phyloP scores from a whole-genome alignment of 2,888 invertebrate genomes.

The Pseudococcus viburni region DNA sequence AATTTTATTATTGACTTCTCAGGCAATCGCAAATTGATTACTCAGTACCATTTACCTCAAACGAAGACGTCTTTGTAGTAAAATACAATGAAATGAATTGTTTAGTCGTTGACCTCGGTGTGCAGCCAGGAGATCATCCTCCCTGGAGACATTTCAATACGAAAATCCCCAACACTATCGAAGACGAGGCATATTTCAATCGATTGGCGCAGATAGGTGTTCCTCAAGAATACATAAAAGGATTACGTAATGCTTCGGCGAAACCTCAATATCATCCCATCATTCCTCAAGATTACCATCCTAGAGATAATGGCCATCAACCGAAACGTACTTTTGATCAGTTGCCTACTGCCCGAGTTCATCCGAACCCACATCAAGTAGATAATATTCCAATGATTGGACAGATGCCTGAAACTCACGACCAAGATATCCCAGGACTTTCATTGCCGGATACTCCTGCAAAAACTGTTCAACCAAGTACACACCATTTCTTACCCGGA shows the following conservation, averaged over 20 bases:
- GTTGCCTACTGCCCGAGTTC: not conserved
- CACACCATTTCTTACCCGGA: not conserved
- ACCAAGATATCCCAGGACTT: not conserved
- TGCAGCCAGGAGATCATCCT: slow-evolving; percentile 40
- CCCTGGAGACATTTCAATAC: not conserved
- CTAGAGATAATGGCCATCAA: not conserved
- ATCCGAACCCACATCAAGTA: not conserved
- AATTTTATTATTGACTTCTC: not conserved
- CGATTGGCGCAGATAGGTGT: slow-evolving; percentile 1
- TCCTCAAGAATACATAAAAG: slow-evolving; percentile 28
- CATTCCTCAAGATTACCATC: slow-evolving; percentile 25
- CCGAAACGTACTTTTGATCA: not conserved
- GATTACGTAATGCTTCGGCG: not conserved
- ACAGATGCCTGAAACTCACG: not conserved
- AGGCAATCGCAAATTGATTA: slow-evolving; percentile 17
- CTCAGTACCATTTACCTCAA: not conserved
- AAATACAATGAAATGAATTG: slow-evolving; percentile 39
- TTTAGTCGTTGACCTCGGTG: slow-evolving; percentile 23
- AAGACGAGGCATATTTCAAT: slow-evolving; percentile 14
- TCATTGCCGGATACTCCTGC: not conserved
- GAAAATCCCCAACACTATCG: not conserved
- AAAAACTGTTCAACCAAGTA: not conserved
- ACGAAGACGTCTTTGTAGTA: slow-evolving; percentile 16
- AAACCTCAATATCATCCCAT: slow-evolving; percentile 39
- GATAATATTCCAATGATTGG: not conserved